Percentiles rank a stretch among this genome's conserved stretches.
phyloP scores from a whole-genome alignment of 2,113 vertebrate genomes.

The Malurus cyaneus region DNA sequence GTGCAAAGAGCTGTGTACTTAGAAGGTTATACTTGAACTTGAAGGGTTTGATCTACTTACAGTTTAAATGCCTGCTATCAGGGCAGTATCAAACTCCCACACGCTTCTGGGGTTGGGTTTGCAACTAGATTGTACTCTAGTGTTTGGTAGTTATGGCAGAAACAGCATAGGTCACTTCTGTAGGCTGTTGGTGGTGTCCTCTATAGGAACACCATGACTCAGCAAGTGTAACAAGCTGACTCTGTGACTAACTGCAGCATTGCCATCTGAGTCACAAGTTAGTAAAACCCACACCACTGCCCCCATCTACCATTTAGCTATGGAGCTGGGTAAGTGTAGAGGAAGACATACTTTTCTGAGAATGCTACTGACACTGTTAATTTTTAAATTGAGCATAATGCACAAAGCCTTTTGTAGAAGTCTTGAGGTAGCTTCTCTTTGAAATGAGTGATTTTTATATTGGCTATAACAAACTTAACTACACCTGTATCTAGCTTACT shows the following conservation, averaged over 20 bases:
- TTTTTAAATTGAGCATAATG: background rate
- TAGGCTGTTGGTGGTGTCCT: background rate
- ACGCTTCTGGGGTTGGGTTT: background rate
- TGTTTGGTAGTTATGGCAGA: background rate
- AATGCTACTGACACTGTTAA: background rate
- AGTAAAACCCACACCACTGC: background rate
- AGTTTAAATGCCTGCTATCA: background rate
- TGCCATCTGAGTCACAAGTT: background rate
- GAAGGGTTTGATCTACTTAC: background rate
- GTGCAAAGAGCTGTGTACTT: background rate
- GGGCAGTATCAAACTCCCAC: background rate
- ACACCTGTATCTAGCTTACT: background rate
- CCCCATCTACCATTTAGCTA: background rate
- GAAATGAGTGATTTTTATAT: background rate
- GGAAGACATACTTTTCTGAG: background rate
- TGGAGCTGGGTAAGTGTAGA: background rate
- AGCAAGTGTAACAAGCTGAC: background rate
- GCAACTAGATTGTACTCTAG: background rate
- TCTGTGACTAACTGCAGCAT: background rate
- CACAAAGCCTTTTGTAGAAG: background rate
- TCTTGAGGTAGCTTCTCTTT: background rate
- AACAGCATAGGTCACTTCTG: background rate
- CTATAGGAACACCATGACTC: accelerated
- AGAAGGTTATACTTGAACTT: background rate
- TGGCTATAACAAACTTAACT: accelerated